Conservation (phyloP, 2,113 vertebrate species). For the human region DNA sequence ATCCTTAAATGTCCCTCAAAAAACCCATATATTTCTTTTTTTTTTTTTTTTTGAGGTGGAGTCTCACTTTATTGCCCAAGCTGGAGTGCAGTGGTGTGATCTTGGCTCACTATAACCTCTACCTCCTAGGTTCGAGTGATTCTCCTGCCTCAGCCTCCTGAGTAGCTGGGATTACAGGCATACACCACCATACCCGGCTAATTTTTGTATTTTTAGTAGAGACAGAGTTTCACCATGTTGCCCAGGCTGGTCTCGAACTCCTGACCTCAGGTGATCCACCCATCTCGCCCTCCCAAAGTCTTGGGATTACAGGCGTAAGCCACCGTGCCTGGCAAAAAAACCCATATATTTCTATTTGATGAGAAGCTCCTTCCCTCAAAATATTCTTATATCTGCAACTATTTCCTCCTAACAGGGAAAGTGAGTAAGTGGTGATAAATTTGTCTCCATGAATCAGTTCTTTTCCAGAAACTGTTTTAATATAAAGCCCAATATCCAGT, state of each 20-base stretch:
- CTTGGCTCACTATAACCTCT: neutral
- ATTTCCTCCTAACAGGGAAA: neutral
- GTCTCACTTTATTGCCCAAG: neutral
- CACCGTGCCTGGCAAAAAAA: neutral
- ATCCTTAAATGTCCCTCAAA: neutral
- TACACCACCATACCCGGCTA: neutral
- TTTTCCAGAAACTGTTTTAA: neutral
- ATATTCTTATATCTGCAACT: neutral
- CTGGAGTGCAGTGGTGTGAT: neutral
- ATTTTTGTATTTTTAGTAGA: neutral
- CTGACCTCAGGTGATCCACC: neutral
- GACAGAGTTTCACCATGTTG: neutral
- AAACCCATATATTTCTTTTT: neutral
- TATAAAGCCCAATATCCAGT: neutral
- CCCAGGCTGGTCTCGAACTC: neutral
- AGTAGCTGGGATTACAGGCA: neutral
- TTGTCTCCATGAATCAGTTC: neutral
- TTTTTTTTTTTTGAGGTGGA: neutral
- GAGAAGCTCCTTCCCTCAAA: neutral
- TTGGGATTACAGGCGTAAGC: neutral
- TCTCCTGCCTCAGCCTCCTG: neutral
- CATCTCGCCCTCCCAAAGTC: neutral
- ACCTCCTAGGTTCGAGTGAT: neutral
- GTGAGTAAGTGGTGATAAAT: neutral
- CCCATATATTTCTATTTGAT: neutral